Evolutionary conservation across 2,797 vertebrate genomes (phyloP).

Genomic region (Lagodon rhomboides): DNA sequence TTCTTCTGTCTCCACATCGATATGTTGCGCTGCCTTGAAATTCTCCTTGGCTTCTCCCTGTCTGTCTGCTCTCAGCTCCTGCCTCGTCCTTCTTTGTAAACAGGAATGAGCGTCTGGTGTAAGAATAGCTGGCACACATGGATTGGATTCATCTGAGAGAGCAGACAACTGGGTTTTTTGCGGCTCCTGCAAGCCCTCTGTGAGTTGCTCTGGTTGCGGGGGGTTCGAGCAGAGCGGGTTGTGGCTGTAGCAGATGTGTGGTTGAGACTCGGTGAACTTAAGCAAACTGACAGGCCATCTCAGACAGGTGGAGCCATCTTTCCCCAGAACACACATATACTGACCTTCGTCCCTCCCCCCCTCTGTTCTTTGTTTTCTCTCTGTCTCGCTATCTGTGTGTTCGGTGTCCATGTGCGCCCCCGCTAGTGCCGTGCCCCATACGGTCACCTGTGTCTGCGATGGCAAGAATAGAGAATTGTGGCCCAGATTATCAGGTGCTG

Average conservation of each 20-base stretch:
- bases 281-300: conserved; percentile 93
- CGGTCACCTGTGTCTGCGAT: conserved; percentile 42
- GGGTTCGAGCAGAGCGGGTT: conserved; percentile 91
- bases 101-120: conserved; percentile 48
- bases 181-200: conserved; percentile 65
- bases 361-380: conserved; percentile 52
- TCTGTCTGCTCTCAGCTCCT: conserved; percentile 49
- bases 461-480: conserved; percentile 41
- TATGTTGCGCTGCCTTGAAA: conserved; percentile 43
- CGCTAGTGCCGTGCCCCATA: conserved; percentile 34
- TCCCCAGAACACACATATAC: conserved; percentile 89
- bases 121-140: conserved; percentile 46
- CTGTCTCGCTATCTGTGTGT: conserved; percentile 61
- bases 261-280: conserved; percentile 92
- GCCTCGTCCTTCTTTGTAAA: conserved; percentile 72
- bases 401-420: conserved; percentile 35
- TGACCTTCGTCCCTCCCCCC: conserved; percentile 9
- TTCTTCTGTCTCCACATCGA: conserved; percentile 66
- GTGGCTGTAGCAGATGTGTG: conserved; percentile 94
- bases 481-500: conserved; percentile 60
- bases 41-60: conserved; percentile 56
- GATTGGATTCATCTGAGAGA: conserved; percentile 55
- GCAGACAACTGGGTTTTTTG: conserved; percentile 37
- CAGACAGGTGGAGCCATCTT: conserved; percentile 89
- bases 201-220: conserved; percentile 74